Base-by-base conservation (phyloP, 2,888 invertebrate genomes). In the Vannuccia rotundouncinata region DNA sequence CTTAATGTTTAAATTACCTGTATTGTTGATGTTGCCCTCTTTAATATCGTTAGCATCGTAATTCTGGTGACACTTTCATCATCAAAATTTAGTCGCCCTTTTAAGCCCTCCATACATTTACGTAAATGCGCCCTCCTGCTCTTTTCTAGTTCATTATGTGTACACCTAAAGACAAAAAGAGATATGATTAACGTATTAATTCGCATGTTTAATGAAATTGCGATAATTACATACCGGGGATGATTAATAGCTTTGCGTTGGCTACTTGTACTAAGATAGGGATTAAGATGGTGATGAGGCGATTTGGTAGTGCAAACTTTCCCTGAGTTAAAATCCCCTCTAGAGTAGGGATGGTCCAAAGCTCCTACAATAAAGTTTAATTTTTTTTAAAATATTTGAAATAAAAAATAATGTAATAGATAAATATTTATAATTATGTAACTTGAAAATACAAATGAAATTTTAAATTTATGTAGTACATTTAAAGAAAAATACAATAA, bases 71-170 rank as follows among this genome's bases (percentile, higher is more conserved):
- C 66, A 10, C 60, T 60, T 66, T 78, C 66, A n/a, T 59, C 25
- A 27, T 78, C 78, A 28, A 78, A 78, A 31, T 78, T 73, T 5
- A 78, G 66, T 25, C 28, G 59, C 27, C 28, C n/a, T 29, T 78
- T 78, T 27, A 78, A 60, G 1, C 60, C 27, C n/a, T 78, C 78
- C 78, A 78, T 78, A 60, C 78, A 78, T 10, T 27, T 78, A 5
- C 78, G 66, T 25, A 78, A 73, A 29, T 78, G 78, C 17, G 78
- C 78, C 27, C 78, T 10, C 66, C 66, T 66, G 66, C 66, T 66
- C 66, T 66, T 66, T 66, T 66, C 66, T 66, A 66, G 25, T 66
- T 66, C 66, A 66, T 66, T 66, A 66, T 66, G 66, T 66, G 66
- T 66, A 66, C 66, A 66, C 66, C 66, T 66, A 27, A 66, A 66